These are phyloP conservation scores for Pyrrhosoma nymphula DNA, from an alignment of 2,888 invertebrate genomes.

Conservation along the genomic window DNA sequence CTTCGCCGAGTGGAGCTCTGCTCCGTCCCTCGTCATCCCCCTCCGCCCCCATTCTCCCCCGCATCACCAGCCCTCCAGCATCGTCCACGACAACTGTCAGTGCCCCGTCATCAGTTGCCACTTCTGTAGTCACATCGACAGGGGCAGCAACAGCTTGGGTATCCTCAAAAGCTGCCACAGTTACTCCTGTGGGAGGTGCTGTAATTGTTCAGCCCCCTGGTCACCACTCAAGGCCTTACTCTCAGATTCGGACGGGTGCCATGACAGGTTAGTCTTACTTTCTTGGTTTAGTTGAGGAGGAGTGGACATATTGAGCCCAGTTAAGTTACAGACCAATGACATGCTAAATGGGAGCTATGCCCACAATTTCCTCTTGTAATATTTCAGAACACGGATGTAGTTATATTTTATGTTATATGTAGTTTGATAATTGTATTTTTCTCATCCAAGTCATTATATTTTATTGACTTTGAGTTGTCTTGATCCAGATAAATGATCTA, in stretches of 20 bases:
- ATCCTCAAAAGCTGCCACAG: constrained; percentile 68
- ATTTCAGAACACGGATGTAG: no score
- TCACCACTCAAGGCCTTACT: constrained; percentile 68
- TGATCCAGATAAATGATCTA: no score
- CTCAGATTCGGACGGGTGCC: constrained; percentile 69
- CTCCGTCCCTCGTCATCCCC: constrained; percentile 67
- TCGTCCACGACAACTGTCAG: constrained; percentile 52
- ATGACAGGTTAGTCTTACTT: constrained; percentile 68
- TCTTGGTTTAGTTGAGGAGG: not conserved
- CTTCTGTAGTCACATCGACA: constrained; percentile 65
- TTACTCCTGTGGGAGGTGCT: constrained; percentile 50
- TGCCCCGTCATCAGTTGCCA: constrained; percentile 27
- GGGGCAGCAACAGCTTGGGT: constrained; percentile 68
- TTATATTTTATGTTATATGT: no score
- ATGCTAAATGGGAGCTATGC: no score
- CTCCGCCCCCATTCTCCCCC: constrained; percentile 26
- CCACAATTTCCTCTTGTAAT: no score
- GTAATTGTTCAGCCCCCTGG: constrained; percentile 53
- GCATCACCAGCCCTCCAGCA: constrained; percentile 54
- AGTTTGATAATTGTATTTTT: no score
- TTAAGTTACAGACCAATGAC: no score
- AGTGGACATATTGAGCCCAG: not conserved
- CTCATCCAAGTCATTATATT: no score
- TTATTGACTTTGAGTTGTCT: no score
- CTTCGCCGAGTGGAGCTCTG: constrained; percentile 67